Base-by-base conservation (phyloP, 2,113 vertebrate species). In the Thunnus maccoyii region DNA sequence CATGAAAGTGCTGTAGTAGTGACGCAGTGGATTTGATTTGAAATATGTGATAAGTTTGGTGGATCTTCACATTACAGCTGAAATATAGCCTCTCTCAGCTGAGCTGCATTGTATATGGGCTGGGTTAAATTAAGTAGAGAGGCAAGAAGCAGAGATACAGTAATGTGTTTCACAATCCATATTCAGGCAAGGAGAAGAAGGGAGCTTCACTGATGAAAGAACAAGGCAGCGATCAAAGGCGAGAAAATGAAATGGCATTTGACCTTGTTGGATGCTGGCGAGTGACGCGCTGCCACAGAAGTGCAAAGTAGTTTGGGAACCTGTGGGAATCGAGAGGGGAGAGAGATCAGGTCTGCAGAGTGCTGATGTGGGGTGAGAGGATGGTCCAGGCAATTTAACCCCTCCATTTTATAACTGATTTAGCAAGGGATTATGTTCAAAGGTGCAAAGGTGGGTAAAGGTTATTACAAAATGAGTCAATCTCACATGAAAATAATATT, bases 231-330 rank as follows among this genome's bases (percentile, higher is more conserved):
- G 79, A 91, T 94, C 89, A 90, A 92, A 94, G 87, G 80, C 51
- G 66, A 91, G 88, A 85, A 94, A 93, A 93, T 89, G 50, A 93
- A 93, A 92, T 90, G 89, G 75, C 86, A 83, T 88, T 91, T 92
- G 91, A 94, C 93, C 92, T 92, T 91, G 91, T 81, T 80, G 79
- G 72, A 82, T 11, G 83, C 55, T 4, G 56, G 75, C 47, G 20
- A 78, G 82, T 67, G 74, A 83, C 83, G 57, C 22, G 56, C 79
- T 8, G 60, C 85, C 76, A 89, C 85, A 83, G 89, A 92, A 91
- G 89, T 90, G 88, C 87, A 90, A 90, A 91, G 86, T 88, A 84
- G 86, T 82, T 88, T 72, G 72, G 65, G 64, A 85, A 88, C 85
- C 90, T 70, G 72, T 70, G 80, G 87, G 90, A 81, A 78, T 68